Evolutionary conservation across 2,113 vertebrate genomes (phyloP), one percentile per base, ranked within the genome.

Genomic region (Sapayoa aenigma): DNA sequence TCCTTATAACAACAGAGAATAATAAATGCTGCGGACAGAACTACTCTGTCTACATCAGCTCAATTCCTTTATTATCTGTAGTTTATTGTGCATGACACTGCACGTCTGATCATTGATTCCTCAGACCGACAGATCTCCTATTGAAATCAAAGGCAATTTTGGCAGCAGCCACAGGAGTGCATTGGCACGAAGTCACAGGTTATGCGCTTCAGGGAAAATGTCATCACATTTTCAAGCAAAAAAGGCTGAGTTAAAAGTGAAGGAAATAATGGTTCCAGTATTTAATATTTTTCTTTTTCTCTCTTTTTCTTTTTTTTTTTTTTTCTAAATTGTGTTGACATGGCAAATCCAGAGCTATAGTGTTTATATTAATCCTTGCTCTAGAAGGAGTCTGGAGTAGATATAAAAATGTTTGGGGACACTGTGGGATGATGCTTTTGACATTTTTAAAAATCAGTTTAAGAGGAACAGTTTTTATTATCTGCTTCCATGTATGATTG

Each of bases 11-110:
- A 62, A 58, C 25, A 69, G 72, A 77, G 71, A 86, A 86, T 84
- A 80, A 47, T 93, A 93, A 95, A 63, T 77, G 55, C 72, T 74
- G 59, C 75, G 90, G 88, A 96, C 88, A 93, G 92, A 93, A 55
- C 63, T 73, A 59, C 86, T 96, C 94, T 81, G 27, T 88, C 72
- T 92, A 76, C 86, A 96, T 97, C 86, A 94, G 80, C 92, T 94
- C 94, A 81, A 2, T 84, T 92, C 72, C 78, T 86, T 71, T 84
- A 77, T 50, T 92, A 39, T 74, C 35, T 78, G 76, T 59, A 55
- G 88, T 92, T 97, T 92, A 97, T 96, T 74, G 83, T 74, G 75
- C 11, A 3, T 89, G 96, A 94, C 94, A 90, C 33, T 74, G 83
- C 68, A 25, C 5, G 76, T 92, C 95, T 92, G 83, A 74, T 77